Evolutionary conservation across 2,797 vertebrate species (phyloP).

Genomic region (Cottoperca gobio): DNA sequence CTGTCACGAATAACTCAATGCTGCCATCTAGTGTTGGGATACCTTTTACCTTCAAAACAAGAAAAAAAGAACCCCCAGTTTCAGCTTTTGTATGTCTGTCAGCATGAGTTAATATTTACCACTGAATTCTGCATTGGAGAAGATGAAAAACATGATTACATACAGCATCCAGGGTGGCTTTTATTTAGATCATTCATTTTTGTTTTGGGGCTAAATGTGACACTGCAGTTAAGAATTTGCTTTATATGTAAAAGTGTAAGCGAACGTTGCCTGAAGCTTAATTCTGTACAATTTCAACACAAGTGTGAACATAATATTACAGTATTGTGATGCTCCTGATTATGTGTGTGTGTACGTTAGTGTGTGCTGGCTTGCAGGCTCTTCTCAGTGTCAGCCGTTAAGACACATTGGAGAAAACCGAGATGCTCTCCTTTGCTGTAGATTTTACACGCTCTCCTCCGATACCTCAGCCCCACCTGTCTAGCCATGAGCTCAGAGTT

Average conservation of each 20-base stretch:
- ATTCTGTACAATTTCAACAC: not conserved
- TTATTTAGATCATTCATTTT: not conserved
- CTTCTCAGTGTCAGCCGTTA: slow-evolving; percentile 20
- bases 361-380: slow-evolving; percentile 25
- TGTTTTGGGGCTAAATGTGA: slow-evolving; percentile 2
- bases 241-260: not conserved
- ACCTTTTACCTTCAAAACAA: not conserved
- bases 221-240: not conserved
- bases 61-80: not conserved
- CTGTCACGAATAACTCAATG: slow-evolving; percentile 76
- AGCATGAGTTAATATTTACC: slow-evolving; percentile 10
- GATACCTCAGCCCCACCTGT: slow-evolving; percentile 75
- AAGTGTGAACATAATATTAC: not conserved
- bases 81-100: slow-evolving; percentile 7
- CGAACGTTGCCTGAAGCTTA: not conserved
- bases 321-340: not conserved
- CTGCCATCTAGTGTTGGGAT: slow-evolving; percentile 80
- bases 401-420: slow-evolving; percentile 39
- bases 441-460: slow-evolving; percentile 57
- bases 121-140: slow-evolving; percentile 4
- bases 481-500: slow-evolving; percentile 81
- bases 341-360: not conserved
- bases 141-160: not conserved
- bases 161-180: not conserved
- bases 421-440: slow-evolving; percentile 44